Conservation (phyloP, 2,888 invertebrate species). For the Caradrina kadenii region DNA sequence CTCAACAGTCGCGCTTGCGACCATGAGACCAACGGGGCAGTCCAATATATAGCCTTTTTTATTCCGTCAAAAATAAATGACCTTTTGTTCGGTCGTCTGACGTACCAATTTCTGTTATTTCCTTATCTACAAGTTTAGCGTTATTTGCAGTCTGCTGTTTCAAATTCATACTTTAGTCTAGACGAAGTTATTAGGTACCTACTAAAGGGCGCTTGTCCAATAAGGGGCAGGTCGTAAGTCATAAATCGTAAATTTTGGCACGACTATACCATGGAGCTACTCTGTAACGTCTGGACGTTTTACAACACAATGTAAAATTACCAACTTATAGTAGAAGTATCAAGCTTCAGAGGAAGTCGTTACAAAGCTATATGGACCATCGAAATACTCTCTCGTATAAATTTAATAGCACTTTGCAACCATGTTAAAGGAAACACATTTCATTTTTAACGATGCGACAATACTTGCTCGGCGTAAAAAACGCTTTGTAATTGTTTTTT, state of each 20-base stretch:
- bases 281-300: slow-evolving; percentile 33
- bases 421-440: slow-evolving; percentile 80
- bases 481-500: slow-evolving; percentile 38
- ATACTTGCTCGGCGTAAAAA: slow-evolving; percentile 64
- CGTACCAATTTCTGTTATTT: slow-evolving; percentile 13
- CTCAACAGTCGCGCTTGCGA: too few species aligned
- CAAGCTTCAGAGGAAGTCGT: slow-evolving; percentile 78
- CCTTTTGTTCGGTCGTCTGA: slow-evolving; percentile 15
- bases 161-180: slow-evolving; percentile 12
- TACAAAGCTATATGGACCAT: slow-evolving; percentile 79
- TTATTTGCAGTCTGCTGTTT: background rate
- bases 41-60: slow-evolving; percentile 42
- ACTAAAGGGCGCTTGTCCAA: slow-evolving; percentile 24
- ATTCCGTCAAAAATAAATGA: slow-evolving; percentile 24
- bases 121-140: background rate
- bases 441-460: slow-evolving; percentile 81
- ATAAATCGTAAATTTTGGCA: slow-evolving; percentile 33
- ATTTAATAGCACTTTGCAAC: slow-evolving; percentile 80
- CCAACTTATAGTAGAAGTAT: slow-evolving; percentile 63
- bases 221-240: slow-evolving; percentile 1
- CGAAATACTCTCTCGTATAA: slow-evolving; percentile 77
- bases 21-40: too few species aligned
- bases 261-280: background rate
- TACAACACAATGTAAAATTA: slow-evolving; percentile 42
- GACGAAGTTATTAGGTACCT: slow-evolving; percentile 22